A percentile compares a stretch with the other conserved stretches of the same genome.
Evolutionary conservation across 2,113 vertebrate genomes (phyloP).

Genomic region (Lampris megalopsis): DNA sequence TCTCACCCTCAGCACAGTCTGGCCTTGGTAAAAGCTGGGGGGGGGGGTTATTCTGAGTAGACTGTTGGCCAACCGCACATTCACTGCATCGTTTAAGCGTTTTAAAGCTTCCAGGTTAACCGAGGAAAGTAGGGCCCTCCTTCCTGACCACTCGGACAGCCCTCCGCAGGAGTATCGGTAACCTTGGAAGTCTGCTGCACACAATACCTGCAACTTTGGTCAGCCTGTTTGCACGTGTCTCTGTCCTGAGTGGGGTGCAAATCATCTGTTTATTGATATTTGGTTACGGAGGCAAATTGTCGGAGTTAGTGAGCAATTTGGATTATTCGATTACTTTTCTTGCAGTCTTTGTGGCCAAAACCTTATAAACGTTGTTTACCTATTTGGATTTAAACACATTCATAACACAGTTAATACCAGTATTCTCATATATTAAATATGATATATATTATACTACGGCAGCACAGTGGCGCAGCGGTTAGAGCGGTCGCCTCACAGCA

Average conservation of each 20-base stretch:
- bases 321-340: no score
- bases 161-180: not conserved
- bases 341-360: no score
- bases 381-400: no score
- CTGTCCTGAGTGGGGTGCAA: not conserved
- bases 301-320: no score
- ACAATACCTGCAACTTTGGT: not conserved
- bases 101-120: not conserved
- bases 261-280: no score
- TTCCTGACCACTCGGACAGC: conserved; percentile 24
- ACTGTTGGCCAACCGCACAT: not conserved
- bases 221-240: not conserved
- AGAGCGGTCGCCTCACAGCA: no score
- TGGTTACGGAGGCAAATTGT: no score
- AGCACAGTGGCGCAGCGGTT: no score
- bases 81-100: not conserved
- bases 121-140: conserved; percentile 15
- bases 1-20: conserved; percentile 21
- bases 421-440: no score
- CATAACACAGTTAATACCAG: no score
- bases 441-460: no score
- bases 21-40: not conserved
- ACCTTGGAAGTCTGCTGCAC: not conserved
- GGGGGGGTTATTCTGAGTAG: not conserved
- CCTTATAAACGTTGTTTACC: no score